Evolutionary conservation across 2,888 invertebrate genomes (phyloP).

Genomic region (Byasa hedistus): DNA sequence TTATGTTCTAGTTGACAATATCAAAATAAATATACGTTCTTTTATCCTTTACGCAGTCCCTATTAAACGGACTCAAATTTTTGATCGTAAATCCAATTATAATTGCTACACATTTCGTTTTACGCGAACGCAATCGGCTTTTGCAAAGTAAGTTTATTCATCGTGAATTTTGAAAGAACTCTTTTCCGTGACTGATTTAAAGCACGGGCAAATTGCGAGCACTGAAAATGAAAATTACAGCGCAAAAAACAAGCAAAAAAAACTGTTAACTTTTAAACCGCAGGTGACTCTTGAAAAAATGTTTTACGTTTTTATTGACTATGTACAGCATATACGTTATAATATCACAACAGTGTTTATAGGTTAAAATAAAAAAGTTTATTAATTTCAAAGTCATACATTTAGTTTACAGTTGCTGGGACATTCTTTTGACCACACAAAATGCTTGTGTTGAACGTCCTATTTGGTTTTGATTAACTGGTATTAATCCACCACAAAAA

Average conservation of each 20-base stretch:
- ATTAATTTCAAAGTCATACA: too few relatives aligned
- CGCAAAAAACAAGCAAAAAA: not conserved
- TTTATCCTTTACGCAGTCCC: not conserved
- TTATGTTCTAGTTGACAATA: too few relatives aligned
- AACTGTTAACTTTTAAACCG: constrained; percentile 11
- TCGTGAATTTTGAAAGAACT: constrained; percentile 28
- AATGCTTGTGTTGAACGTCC: too few relatives aligned
- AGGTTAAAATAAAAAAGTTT: too few relatives aligned
- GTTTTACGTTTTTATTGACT: constrained; percentile 6
- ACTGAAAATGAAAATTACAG: constrained; percentile 27
- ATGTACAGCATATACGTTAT: not conserved
- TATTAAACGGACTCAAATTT: constrained; percentile 3
- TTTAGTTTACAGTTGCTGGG: too few relatives aligned
- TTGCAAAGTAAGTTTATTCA: constrained; percentile 30
- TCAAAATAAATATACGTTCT: too few relatives aligned
- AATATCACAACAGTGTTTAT: not conserved
- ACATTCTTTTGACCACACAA: too few relatives aligned
- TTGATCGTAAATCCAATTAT: constrained; percentile 24
- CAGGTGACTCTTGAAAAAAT: not conserved
- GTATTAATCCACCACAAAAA: too few relatives aligned
- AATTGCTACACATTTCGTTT: constrained; percentile 23
- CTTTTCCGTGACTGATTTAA: constrained; percentile 26
- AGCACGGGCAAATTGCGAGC: constrained; percentile 23
- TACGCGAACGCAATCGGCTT: constrained; percentile 25
- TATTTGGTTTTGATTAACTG: too few relatives aligned